Evolutionary conservation across 2,113 vertebrate genomes (phyloP), one percentile per base, ranked within the genome.

Genomic region (Raphicerus campestris): DNA sequence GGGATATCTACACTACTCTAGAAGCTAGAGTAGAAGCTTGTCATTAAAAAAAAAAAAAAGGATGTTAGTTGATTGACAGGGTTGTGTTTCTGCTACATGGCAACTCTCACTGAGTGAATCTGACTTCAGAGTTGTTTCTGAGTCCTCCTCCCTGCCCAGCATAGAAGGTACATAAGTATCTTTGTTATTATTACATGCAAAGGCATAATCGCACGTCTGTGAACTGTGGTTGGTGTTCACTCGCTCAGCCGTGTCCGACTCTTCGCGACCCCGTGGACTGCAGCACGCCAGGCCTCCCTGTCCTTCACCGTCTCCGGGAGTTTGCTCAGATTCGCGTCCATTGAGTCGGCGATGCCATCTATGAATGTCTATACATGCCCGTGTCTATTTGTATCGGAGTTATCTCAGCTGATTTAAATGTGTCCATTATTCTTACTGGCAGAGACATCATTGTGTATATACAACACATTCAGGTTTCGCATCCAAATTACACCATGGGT

Each of bases 371-470:
- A 1, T 70, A 70, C 17, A 20, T 1, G 19, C 63, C 1, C 63
- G 0, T 5, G 63, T 20, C 4, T 70, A 3, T 35, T 10, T 10
- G 17, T 10, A 5, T 20, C 1, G 0, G 2, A 20, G 9, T 70
- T 5, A 20, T 20, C 9, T 20, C 63, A 35, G 63, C 63, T 35
- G 63, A 35, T 20, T 70, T 35, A 35, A 70, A 35, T 20, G 17
- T 5, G 35, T 70, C 17, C 19, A 2, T 70, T 19, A 5, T 9
- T n/a, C 16, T 19, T 35, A 20, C 63, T 10, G 16, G 63, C 63
- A 70, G 63, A 70, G 63, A 35, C 17, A 35, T 5, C 10, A 66
- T 5, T 35, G 17, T 5, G 63, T 35, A 35, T 10, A 20, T 20
- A 20, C 4, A 10, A 20, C 63, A 35, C 63, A 2, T 10, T 19